These are phyloP conservation scores for Agrotis puta DNA, from an alignment of 2,888 invertebrate genomes.

Conservation along the genomic window DNA sequence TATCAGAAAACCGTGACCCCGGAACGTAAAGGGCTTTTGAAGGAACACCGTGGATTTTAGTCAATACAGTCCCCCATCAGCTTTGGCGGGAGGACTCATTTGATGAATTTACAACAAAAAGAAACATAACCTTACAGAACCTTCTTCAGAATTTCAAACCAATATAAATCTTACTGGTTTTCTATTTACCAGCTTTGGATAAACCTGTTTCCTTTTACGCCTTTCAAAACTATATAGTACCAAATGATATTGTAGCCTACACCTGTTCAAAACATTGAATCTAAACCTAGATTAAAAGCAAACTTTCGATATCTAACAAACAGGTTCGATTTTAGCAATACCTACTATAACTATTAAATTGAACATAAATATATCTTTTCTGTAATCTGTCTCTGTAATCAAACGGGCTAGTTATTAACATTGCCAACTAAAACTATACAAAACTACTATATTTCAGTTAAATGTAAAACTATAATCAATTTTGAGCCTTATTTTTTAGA, in stretches of 20 bases:
- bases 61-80: no score
- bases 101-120: no score
- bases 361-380: conserved; percentile 54
- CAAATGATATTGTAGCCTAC: conserved; percentile 3
- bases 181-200: not conserved
- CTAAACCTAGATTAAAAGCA: conserved; percentile 51
- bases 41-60: no score
- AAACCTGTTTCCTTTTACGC: not conserved
- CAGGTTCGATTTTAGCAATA: conserved; percentile 50
- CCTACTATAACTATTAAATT: conserved; percentile 35
- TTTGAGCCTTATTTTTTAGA: conserved; percentile 24
- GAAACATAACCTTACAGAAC: no score
- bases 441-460: not conserved
- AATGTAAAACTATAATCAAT: not conserved
- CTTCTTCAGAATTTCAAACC: no score
- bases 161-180: not conserved
- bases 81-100: no score
- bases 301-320: conserved; percentile 52
- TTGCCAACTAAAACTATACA: conserved; percentile 53
- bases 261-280: conserved; percentile 45
- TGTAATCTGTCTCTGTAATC: conserved; percentile 62
- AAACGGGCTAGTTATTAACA: conserved; percentile 60
- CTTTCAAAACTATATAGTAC: not conserved
- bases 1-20: no score
- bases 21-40: no score